phyloP scores from a whole-genome alignment of 2,888 invertebrate species.

The Protodeltote pygarga region DNA sequence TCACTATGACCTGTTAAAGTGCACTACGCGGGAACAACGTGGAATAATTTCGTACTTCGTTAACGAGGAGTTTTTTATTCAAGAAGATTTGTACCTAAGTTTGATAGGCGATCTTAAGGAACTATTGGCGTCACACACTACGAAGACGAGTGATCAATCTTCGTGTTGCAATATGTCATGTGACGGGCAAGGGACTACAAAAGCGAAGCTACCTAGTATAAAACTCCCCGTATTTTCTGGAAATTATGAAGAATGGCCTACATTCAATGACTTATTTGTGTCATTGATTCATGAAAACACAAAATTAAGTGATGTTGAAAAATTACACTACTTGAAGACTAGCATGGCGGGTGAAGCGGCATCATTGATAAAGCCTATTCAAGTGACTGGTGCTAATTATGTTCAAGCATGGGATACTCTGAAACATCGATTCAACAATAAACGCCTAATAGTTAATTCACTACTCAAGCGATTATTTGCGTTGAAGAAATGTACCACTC shows the following conservation, averaged over 20 bases:
- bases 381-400: conserved; percentile 6
- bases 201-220: conserved; percentile 2
- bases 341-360: conserved; percentile 6
- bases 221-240: conserved; percentile 1
- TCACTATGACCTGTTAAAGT: conserved; percentile 23
- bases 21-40: conserved; percentile 22
- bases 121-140: background rate
- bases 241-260: conserved; percentile 8
- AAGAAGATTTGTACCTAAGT: conserved; percentile 6
- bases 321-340: conserved; percentile 13
- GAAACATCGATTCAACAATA: conserved; percentile 3
- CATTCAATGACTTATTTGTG: conserved; percentile 9
- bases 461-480: conserved; percentile 1
- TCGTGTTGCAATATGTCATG: too few relatives aligned
- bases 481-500: conserved; percentile 2
- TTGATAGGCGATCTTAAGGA: conserved; percentile 1
- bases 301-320: conserved; percentile 8
- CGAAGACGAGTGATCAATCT: too few relatives aligned
- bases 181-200: too few relatives aligned
- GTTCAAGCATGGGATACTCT: conserved; percentile 2
- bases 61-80: conserved; percentile 20
- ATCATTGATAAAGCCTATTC: conserved; percentile 2
- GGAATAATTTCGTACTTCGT: conserved; percentile 24
- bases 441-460: conserved; percentile 4
- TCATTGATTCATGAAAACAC: conserved; percentile 6